Evolutionary conservation across 2,888 invertebrate genomes (phyloP), one percentile per base, ranked within the genome.

Genomic region (Drosophila monieri): DNA sequence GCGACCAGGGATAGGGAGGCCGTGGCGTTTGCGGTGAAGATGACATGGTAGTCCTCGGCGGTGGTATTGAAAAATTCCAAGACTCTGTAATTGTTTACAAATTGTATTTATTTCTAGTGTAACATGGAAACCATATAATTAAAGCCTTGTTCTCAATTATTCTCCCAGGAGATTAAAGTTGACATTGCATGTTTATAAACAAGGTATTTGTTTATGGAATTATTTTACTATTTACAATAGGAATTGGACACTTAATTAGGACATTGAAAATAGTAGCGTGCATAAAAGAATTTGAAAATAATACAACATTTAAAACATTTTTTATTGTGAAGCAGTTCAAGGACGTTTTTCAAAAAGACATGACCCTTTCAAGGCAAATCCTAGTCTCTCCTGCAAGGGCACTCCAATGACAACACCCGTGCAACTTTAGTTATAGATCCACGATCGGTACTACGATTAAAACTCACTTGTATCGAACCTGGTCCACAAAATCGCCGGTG

Each of bases 11-110:
- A 98, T 55, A 99, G 90, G 0, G 97, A 94, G 18, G 94, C 95
- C 21, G 99, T 98, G n/a, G 98, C 95, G 39, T 98, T 97, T 0
- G 96, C 95, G n/a, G 98, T 99, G 89, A 99, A 99, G 75, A 99
- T 94, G 1, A 99, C 94, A 64, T 94, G 94, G 91, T 99, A 99
- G 51, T 96, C 95, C 8, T 96, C 94, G 0, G 94, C 91, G 73
- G 94, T 94, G 6, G 97, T 96, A 76, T 97, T 95, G 88, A 99
- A 98, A 91, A 96, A 95, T 64, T 94, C 93, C n/a, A 99, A 92
- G 72, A 98, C 93, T 89, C 96, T 96, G 86, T 35, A 92, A 48
- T 35, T n/a, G 6, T 35, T 6, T 14, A 32, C 1, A 32, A 32
- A 32, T n/a, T 35, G 2, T 35, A 14, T 35, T n/a, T 35, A 6